These are phyloP conservation scores for Byasa hedistus DNA, from an alignment of 2,888 invertebrate genomes.

Conservation along the genomic window DNA sequence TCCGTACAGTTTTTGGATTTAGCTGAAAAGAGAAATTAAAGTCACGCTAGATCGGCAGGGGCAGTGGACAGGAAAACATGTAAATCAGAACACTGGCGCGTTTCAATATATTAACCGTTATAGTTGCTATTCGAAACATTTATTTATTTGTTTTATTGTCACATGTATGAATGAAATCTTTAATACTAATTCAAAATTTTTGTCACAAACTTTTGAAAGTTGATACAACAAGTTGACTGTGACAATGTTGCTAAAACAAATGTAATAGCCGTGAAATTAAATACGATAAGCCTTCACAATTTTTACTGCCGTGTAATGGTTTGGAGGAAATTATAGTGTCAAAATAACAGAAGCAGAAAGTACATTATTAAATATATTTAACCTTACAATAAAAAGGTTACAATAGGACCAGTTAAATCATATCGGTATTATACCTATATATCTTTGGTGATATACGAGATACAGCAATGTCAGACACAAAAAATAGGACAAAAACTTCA, in stretches of 20 bases:
- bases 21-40: slow-evolving; percentile 20
- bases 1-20: slow-evolving; percentile 2
- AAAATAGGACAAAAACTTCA: too few relatives aligned
- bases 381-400: too few relatives aligned
- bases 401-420: too few relatives aligned
- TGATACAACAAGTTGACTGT: slow-evolving; percentile 1
- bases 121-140: slow-evolving; percentile 18
- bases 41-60: slow-evolving; percentile 33
- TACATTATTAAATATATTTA: neutral
- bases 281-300: slow-evolving; percentile 17
- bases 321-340: slow-evolving; percentile 7
- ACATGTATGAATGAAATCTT: too few relatives aligned
- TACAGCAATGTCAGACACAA: too few relatives aligned
- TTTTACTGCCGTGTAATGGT: slow-evolving; percentile 15
- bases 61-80: slow-evolving; percentile 32
- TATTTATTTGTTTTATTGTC: slow-evolving; percentile 31
- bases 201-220: neutral
- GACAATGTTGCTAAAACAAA: slow-evolving; percentile 12
- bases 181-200: neutral
- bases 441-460: too few relatives aligned
- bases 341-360: slow-evolving; percentile 8
- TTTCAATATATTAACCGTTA: slow-evolving; percentile 37
- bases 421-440: too few relatives aligned
- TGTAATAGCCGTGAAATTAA: slow-evolving; percentile 22
- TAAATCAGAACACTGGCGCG: slow-evolving; percentile 36